A percentile compares a stretch with the other conserved stretches of the same genome.
phyloP scores from a whole-genome alignment of 2,888 invertebrate genomes.

The Lumbricus terrestris region DNA sequence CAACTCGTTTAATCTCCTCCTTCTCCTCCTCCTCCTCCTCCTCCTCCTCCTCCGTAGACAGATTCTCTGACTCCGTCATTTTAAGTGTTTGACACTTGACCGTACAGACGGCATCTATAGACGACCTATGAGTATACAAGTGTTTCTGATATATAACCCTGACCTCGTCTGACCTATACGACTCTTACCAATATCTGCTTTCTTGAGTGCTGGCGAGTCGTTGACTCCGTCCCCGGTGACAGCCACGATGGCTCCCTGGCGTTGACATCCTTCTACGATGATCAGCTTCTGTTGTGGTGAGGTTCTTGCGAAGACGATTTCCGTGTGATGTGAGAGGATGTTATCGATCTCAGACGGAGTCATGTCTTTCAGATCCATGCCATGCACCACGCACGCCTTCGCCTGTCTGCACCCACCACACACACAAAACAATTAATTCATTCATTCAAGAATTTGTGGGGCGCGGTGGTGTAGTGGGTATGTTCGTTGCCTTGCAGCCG shows the following conservation, averaged over 20 bases:
- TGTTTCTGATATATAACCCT: no score
- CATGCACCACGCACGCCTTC: slow-evolving; percentile 58
- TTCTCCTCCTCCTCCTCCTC: no score
- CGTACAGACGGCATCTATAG: no score
- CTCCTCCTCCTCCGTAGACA: no score
- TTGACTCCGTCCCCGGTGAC: slow-evolving; percentile 87
- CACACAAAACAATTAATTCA: not conserved
- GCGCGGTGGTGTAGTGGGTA: no score
- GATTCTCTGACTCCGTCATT: no score
- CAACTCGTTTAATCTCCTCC: no score
- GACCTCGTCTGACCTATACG: not conserved
- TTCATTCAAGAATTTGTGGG: no score
- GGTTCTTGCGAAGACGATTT: slow-evolving; percentile 93
- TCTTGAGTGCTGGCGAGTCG: slow-evolving; percentile 80
- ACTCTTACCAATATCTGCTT: slow-evolving; percentile 67
- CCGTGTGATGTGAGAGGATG: slow-evolving; percentile 85
- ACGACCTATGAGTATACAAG: no score
- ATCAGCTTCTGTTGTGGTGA: slow-evolving; percentile 86
- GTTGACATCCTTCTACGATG: slow-evolving; percentile 77
- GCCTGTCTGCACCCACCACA: slow-evolving; percentile 48
- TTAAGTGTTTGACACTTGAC: not conserved
- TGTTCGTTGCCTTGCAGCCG: no score
- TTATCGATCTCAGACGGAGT: slow-evolving; percentile 85
- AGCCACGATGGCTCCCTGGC: slow-evolving; percentile 75
- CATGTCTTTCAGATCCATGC: slow-evolving; percentile 75